Evolutionary conservation across 2,888 invertebrate genomes (phyloP), one percentile per base, ranked within the genome.

Genomic region (Cheiracanthium punctorium): DNA sequence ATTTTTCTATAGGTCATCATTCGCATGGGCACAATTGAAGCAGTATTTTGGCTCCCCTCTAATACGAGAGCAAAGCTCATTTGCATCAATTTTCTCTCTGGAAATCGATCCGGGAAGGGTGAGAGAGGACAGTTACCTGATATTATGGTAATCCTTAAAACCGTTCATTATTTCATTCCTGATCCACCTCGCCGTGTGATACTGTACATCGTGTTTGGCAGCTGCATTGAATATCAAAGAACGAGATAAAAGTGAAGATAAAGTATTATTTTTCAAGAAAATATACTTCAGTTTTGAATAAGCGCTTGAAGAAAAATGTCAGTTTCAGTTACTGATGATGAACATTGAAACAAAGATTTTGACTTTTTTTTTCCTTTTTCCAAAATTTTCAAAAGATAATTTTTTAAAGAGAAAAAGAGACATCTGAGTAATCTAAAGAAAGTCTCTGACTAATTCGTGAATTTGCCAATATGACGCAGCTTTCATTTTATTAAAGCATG

Each of bases 161-260:
- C 48, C 65, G 48, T 77, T 77, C 76, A 77, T 77, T 77, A 77
- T 48, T 77, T 77, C 58, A 43, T 67, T 30, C 20, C 67, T 29
- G 32, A 24, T 28, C 24, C 29, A 28, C n/a, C 24, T 20, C n/a
- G 12, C 52, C 5, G n/a, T 43, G 12, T 29, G 30, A 37, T 43
- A 30, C 30, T 43, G 48, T 48, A 2, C 48, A 77, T 58, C 7
- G 33, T n/a, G 20, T 69, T 67, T 10, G 43, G 32, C 48, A 30
- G 30, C 69, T 48, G 24, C 30, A 20, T 37, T 17, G 24, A 48
- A 33, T 77, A 29, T 69, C 67, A 69, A n/a, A 33, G 37, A 37
- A n/a, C n/a, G n/a, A n/a, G n/a, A 64, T 24, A 41, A 12, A 75
- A 41, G 75, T 64, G 20, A 29, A 33, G 24, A 5, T 75, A 75